Percentiles rank a stretch among this genome's conserved stretches.
These are phyloP conservation scores for Machimus rusticus DNA, from an alignment of 2,888 invertebrate genomes.

Conservation along the genomic window DNA sequence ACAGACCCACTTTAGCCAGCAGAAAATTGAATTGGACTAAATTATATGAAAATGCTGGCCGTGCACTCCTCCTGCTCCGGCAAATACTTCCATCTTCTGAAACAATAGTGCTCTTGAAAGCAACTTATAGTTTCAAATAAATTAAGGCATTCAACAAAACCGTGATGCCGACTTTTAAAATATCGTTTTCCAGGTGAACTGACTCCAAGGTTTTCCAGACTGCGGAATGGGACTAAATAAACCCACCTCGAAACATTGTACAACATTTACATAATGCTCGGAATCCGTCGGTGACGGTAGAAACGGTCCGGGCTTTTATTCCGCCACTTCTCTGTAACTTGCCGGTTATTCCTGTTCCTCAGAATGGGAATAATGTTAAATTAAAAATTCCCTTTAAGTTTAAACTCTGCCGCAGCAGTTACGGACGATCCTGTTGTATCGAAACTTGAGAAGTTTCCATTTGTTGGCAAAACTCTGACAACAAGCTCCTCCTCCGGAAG, in stretches of 20 bases:
- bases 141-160: neutral
- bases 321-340: neutral
- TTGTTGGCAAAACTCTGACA: neutral
- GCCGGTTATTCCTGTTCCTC: neutral
- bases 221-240: neutral
- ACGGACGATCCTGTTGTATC: neutral
- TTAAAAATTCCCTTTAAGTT: conserved; percentile 1
- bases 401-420: neutral
- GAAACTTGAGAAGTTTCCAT: neutral
- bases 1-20: neutral
- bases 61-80: neutral
- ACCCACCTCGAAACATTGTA: neutral
- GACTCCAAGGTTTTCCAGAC: neutral
- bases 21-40: neutral
- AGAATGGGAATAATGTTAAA: neutral
- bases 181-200: neutral
- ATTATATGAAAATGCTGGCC: neutral
- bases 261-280: neutral
- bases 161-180: neutral
- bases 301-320: neutral
- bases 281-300: neutral
- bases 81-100: neutral
- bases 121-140: neutral
- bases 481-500: neutral
- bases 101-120: neutral